These are phyloP conservation scores for Macrophya alboannulata DNA, from an alignment of 2,888 invertebrate genomes.

Conservation along the genomic window DNA sequence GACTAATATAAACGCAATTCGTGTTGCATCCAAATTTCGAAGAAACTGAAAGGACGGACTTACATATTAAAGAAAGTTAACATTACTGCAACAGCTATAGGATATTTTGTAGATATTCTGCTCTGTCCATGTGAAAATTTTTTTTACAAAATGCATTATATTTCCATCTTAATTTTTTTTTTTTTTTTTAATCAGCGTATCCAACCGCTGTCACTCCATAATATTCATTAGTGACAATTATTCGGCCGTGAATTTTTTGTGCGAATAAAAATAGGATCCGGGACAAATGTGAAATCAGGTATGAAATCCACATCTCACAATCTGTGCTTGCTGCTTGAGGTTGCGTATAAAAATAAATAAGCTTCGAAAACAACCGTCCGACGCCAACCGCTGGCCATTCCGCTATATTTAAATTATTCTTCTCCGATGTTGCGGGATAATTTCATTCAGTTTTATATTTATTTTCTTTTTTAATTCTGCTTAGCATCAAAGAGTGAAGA, in stretches of 20 bases:
- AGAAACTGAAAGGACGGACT: too few relatives aligned
- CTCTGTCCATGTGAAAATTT: neutral
- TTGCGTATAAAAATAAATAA: constrained; percentile 37
- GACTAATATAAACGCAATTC: too few relatives aligned
- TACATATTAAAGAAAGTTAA: neutral
- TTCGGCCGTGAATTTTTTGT: neutral
- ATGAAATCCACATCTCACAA: constrained; percentile 30
- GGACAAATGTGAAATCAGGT: constrained; percentile 39
- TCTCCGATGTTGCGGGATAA: constrained; percentile 35
- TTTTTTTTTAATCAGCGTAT: neutral
- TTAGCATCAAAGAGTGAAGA: neutral
- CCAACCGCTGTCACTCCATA: neutral
- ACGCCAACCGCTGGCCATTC: neutral
- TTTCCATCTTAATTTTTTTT: neutral
- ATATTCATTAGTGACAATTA: constrained; percentile 32
- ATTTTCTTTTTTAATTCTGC: neutral
- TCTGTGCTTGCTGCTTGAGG: constrained; percentile 5
- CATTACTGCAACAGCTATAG: neutral
- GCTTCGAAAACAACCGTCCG: constrained; percentile 44
- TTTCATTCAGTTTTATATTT: constrained; percentile 12
- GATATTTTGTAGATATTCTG: neutral
- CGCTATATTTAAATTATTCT: constrained; percentile 47
- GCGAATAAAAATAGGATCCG: constrained; percentile 33
- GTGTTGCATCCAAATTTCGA: too few relatives aligned
- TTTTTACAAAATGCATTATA: neutral